phyloP scores from a whole-genome alignment of 1,140 invertebrate genomes.

The Heliconius himera region DNA sequence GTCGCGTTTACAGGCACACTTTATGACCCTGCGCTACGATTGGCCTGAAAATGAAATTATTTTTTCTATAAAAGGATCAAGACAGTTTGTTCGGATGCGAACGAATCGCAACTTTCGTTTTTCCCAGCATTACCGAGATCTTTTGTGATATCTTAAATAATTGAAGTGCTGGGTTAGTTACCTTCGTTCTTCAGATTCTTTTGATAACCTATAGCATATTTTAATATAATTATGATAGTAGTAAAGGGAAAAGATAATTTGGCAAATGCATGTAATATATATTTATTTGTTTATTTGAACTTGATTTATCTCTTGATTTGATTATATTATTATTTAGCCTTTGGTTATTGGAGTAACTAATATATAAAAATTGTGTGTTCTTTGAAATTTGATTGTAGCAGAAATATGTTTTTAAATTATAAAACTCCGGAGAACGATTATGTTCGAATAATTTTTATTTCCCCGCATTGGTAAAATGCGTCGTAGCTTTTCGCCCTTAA shows the following conservation, averaged over 20 bases:
- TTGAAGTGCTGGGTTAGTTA: conserved; percentile 31
- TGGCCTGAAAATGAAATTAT: conserved; percentile 42
- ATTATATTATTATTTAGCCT: neutral
- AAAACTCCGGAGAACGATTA: too few relatives aligned
- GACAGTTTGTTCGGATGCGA: conserved; percentile 32
- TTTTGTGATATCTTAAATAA: conserved; percentile 32
- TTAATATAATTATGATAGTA: neutral
- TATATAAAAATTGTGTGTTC: too few relatives aligned
- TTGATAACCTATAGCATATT: neutral
- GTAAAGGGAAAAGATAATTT: neutral
- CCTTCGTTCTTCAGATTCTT: conserved; percentile 21
- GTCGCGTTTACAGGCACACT: too few relatives aligned
- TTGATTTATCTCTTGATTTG: neutral
- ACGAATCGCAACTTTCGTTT: conserved; percentile 23
- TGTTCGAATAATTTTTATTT: too few relatives aligned
- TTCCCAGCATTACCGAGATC: conserved; percentile 28
- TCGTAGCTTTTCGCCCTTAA: too few relatives aligned
- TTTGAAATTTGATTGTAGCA: too few relatives aligned
- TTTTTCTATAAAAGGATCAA: conserved; percentile 47
- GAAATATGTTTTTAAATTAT: too few relatives aligned
- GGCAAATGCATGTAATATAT: neutral
- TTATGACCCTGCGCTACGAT: too few relatives aligned
- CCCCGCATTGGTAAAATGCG: too few relatives aligned
- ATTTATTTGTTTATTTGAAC: neutral
- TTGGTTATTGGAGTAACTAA: neutral